phyloP scores from a whole-genome alignment of 2,113 vertebrate species.

The Atractosteus spatula region DNA sequence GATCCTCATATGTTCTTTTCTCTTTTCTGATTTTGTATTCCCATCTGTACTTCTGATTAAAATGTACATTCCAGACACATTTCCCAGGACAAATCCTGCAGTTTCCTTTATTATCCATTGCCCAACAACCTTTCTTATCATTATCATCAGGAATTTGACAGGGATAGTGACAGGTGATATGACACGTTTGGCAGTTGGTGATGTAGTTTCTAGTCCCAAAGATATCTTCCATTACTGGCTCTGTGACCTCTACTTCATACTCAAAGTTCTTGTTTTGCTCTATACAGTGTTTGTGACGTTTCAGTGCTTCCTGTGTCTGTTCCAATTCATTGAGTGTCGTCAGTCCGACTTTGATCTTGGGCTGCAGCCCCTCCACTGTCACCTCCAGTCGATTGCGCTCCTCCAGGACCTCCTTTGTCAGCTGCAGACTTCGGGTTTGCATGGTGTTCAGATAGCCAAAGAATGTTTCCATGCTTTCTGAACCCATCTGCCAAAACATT shows the following conservation, averaged over 20 bases:
- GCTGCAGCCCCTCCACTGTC: conserved; percentile 2
- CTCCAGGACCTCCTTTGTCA: conserved; percentile 16
- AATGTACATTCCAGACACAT: conserved; percentile 24
- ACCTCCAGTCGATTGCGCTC: conserved; percentile 13
- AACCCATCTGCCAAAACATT: conserved; percentile 18
- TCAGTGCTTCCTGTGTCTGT: not conserved
- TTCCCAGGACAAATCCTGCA: conserved; percentile 25
- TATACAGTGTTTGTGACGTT: conserved; percentile 7
- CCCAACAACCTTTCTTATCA: not conserved
- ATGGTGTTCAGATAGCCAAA: not conserved
- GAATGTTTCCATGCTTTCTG: not conserved
- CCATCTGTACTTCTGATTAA: conserved; percentile 8
- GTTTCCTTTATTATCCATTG: conserved; percentile 12
- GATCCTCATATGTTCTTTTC: conserved; percentile 18
- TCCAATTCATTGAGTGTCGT: conserved; percentile 8
- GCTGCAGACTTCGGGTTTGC: conserved; percentile 7
- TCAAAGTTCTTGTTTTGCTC: conserved; percentile 23
- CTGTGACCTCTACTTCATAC: conserved; percentile 3
- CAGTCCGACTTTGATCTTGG: not conserved
- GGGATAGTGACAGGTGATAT: conserved; percentile 7
- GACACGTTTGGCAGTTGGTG: conserved; percentile 10
- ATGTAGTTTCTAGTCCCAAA: not conserved
- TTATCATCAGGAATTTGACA: not conserved
- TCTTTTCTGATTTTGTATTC: not conserved
- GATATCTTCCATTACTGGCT: not conserved